Evolutionary conservation across 2,113 vertebrate species (phyloP).

Genomic region (Bufo gargarizans): DNA sequence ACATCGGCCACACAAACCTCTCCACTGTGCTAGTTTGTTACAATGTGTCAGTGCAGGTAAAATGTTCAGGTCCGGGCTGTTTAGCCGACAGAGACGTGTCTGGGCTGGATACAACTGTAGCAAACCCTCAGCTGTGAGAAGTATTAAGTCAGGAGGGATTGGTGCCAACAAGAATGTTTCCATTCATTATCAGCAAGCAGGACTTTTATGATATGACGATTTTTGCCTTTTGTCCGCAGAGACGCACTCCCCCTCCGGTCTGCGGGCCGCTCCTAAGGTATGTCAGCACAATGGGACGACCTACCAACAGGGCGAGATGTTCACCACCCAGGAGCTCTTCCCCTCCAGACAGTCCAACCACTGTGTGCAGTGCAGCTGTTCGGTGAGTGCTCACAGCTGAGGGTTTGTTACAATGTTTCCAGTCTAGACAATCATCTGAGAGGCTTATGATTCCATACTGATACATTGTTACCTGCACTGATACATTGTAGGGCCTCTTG

Average conservation of each 20-base stretch:
- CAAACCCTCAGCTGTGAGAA: neutral
- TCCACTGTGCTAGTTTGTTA: neutral
- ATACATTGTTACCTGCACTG: too few relatives aligned
- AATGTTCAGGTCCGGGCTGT: neutral
- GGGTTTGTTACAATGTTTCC: too few relatives aligned
- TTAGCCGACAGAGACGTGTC: neutral
- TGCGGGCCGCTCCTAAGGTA: conserved; percentile 77
- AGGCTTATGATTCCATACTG: too few relatives aligned
- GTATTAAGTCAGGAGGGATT: neutral
- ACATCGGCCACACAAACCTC: too few relatives aligned
- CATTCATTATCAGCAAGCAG: neutral
- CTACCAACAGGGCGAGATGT: conserved; percentile 88
- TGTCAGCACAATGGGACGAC: conserved; percentile 86
- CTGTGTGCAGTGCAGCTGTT: conserved; percentile 93
- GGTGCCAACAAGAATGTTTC: neutral
- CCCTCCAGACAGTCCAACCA: conserved; percentile 85
- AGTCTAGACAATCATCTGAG: too few relatives aligned
- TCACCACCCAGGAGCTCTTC: conserved; percentile 83
- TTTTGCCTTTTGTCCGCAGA: conserved; percentile 67
- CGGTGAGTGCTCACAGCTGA: conserved; percentile 73
- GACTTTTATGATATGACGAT: neutral
- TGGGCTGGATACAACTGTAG: neutral
- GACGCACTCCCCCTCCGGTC: conserved; percentile 80
- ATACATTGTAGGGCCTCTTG: too few relatives aligned
- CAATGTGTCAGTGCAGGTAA: neutral